Base-by-base conservation (phyloP, 2,888 invertebrate genomes). In the Coremacera marginata region DNA sequence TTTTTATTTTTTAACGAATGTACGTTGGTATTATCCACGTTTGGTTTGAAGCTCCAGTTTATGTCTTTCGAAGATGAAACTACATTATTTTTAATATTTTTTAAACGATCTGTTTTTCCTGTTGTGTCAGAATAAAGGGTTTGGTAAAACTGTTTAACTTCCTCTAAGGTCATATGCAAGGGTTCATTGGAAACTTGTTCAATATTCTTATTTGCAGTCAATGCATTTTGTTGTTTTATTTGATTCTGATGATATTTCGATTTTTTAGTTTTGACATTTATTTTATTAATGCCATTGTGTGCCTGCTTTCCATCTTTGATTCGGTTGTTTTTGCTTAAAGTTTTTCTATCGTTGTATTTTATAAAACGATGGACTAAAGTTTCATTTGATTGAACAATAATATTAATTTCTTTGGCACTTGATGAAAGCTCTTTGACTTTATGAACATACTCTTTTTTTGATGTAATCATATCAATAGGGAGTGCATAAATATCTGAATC, bases 401-500 rank as follows among this genome's bases (percentile, higher is more conserved):
- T 78, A 74, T 78, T 82, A n/a, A 57, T 65, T 34, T 80, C 77
- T 75, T 68, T 65, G 63, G 77, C 77, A 75, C 76, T 71, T n/a
- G 52, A 68, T 5, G 62, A 22, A 62, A 37, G 37, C 7, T 19
- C 19, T 80, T 76, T 77, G 75, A 74, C 71, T 80, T 81, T 52
- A 78, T 75, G 68, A 76, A 79, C 68, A 80, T 84, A 81, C 89
- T 90, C 82, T 90, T 91, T 62, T 88, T 90, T 87, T 2, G 82
- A 79, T 22, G 76, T 77, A n/a, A 83, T 93, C 89, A 94, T 94
- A 88, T 96, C 96, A 79, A 96, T 93, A 55, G 96, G 96, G 78
- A 96, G 94, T 16, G 96, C 95, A 87, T 96, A 96, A 82, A 96
- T 94, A 88, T 96, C 96, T 83, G 95, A 95, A 86, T 96, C 96